A percentile compares a stretch with the other conserved stretches of the same genome.
Evolutionary conservation across 2,797 vertebrate genomes (phyloP).

Genomic region (Pangasius djambal): DNA sequence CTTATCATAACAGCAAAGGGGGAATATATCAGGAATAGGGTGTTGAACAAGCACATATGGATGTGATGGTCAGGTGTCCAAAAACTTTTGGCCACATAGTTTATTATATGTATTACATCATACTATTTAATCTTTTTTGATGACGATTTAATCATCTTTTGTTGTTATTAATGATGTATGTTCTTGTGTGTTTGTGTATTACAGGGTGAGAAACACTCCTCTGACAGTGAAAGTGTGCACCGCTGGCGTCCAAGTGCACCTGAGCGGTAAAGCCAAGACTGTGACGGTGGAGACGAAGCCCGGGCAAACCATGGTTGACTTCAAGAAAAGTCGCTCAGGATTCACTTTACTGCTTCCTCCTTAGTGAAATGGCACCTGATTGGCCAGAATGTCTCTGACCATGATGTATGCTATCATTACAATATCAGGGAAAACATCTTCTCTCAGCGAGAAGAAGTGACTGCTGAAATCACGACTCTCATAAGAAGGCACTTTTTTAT

Average conservation of each 20-base stretch:
- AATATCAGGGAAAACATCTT: background rate
- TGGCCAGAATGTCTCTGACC: background rate
- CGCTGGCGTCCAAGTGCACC: constrained; percentile 68
- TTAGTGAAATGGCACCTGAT: constrained; percentile 53
- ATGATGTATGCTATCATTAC: background rate
- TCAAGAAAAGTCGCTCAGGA: constrained; percentile 76
- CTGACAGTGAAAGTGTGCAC: constrained; percentile 71
- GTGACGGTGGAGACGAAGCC: constrained; percentile 71
- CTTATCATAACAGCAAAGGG: background rate
- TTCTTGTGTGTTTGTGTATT: constrained; percentile 54
- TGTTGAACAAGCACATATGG: background rate
- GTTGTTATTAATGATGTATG: constrained; percentile 21
- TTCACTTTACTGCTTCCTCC: constrained; percentile 72
- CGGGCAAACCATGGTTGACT: constrained; percentile 66
- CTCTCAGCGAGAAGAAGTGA: background rate
- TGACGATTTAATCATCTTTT: no score
- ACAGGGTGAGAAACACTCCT: constrained; percentile 66
- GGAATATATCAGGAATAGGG: background rate
- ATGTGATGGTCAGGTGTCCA: background rate
- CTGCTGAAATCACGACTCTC: background rate
- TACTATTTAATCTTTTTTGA: background rate
- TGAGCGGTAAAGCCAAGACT: constrained; percentile 73
- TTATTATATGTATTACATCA: background rate
- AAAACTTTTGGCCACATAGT: background rate
- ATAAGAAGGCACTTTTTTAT: background rate